Percentiles rank a stretch among this genome's conserved stretches.
These are phyloP conservation scores for Andinoacara biseriatus DNA, from an alignment of 2,113 vertebrate genomes.

Conservation along the genomic window DNA sequence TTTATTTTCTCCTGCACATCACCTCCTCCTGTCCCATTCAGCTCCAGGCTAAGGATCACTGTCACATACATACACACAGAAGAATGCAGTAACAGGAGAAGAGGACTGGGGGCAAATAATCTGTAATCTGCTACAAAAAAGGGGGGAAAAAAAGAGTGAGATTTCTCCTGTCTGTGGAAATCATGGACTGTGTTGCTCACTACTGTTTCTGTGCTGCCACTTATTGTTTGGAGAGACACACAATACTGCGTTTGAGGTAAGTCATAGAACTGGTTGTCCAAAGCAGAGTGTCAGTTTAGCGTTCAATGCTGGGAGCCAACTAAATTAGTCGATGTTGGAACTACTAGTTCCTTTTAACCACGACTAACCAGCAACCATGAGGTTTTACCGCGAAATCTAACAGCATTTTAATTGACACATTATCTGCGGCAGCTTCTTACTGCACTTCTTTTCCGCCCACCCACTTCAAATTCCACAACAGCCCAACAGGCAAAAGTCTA, in stretches of 20 bases:
- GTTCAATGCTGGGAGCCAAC: not conserved
- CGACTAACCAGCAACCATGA: too few relatives aligned
- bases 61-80: conserved; percentile 40
- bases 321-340: not conserved
- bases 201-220: not conserved
- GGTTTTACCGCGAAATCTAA: not conserved
- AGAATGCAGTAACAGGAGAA: conserved; percentile 58
- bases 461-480: conserved; percentile 11
- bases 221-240: not conserved
- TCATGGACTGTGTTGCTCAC: not conserved
- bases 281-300: not conserved
- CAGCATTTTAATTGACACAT: not conserved
- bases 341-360: not conserved
- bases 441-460: not conserved
- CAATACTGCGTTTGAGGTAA: not conserved
- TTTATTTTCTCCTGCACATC: not conserved
- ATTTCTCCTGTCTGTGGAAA: not conserved
- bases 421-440: not conserved
- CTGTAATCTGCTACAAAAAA: conserved; percentile 1
- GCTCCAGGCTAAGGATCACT: conserved; percentile 55
- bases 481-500: not conserved
- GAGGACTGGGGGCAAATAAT: not conserved
- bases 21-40: conserved; percentile 25
- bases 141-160: accelerated
- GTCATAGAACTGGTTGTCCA: not conserved